Base-by-base conservation (phyloP, 1,140 invertebrate species). In the Bicyclus anynana region DNA sequence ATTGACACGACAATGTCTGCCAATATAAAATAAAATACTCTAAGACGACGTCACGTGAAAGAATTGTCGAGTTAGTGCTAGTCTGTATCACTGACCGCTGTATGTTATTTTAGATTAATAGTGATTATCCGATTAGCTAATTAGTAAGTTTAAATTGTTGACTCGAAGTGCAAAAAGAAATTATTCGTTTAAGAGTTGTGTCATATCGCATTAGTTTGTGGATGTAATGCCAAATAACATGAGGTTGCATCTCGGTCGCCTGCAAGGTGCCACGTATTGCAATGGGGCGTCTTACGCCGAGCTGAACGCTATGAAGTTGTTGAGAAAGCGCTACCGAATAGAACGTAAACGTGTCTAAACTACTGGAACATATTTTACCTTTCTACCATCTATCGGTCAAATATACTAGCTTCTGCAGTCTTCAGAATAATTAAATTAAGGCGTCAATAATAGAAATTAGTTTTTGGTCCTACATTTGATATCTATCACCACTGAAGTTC, bases 171-270 rank as follows among this genome's bases (percentile, higher is more conserved):
- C 52, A 58, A 44, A 44, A 9, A n/a, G n/a, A n/a, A n/a, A n/a
- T n/a, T 20, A 16, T 59, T 67, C 63, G 56, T 64, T 52, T 55
- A 64, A 58, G 53, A 57, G 38, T 57, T 54, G 73, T 77, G 71
- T 74, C 74, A 77, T 77, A 74, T 70, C 60, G 63, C 61, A 56
- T 65, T 62, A 62, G 60, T 64, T 52, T 48, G 55, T 59, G 44
- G 38, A 46, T 62, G 65, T 65, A 61, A 74, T 66, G 68, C 67
- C 73, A 71, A 73, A 69, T 72, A 57, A 59, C 42, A 48, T 40
- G n/a, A 16, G 20, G 21, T 18, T 23, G 46, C n/a, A 17, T 3
- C 13, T 33, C 35, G 40, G 12, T 26, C 40, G 42, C 29, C 42
- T 47, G n/a, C 2, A 21, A 47, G 53, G 27, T 37, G 29, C 9